phyloP scores from a whole-genome alignment of 2,113 vertebrate species.

The Brachyhypopomus gauderio region DNA sequence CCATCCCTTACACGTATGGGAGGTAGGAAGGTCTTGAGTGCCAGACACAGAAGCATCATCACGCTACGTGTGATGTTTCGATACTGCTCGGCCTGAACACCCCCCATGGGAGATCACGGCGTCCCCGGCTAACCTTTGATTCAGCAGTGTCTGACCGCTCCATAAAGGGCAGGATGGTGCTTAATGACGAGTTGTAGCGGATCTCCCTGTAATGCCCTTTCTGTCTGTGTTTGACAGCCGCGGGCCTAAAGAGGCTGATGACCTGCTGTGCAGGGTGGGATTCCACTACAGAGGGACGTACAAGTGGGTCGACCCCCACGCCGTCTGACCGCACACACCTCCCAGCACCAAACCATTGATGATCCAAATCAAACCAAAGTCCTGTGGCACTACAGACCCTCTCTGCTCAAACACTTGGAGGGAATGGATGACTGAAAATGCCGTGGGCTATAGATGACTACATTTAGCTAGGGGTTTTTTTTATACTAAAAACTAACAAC shows the following conservation, averaged over 20 bases:
- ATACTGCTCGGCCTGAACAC: no score
- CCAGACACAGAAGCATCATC: no score
- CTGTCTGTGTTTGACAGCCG: slow-evolving; percentile 70
- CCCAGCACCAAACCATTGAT: background rate
- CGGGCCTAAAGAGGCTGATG: slow-evolving; percentile 84
- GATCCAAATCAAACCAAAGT: slow-evolving; percentile 7
- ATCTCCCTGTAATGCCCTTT: background rate
- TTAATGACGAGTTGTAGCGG: background rate
- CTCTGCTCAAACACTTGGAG: no score
- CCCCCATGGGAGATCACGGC: no score
- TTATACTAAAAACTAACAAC: background rate
- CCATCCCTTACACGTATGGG: slow-evolving; percentile 83
- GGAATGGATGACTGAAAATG: no score
- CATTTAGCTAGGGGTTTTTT: background rate
- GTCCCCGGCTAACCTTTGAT: no score
- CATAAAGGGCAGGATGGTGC: background rate
- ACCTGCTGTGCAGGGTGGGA: slow-evolving; percentile 82
- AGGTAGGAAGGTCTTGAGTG: slow-evolving; percentile 69
- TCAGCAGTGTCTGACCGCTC: background rate
- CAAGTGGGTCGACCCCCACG: slow-evolving; percentile 88
- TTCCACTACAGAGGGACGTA: slow-evolving; percentile 90
- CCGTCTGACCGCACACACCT: background rate
- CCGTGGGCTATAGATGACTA: no score
- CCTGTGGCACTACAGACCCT: no score
- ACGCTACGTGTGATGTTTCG: no score